Percentiles rank a stretch among this genome's conserved stretches.
These are phyloP conservation scores for Dromococcyx pavoninus DNA, from an alignment of 2,797 vertebrate species.

Conservation along the genomic window DNA sequence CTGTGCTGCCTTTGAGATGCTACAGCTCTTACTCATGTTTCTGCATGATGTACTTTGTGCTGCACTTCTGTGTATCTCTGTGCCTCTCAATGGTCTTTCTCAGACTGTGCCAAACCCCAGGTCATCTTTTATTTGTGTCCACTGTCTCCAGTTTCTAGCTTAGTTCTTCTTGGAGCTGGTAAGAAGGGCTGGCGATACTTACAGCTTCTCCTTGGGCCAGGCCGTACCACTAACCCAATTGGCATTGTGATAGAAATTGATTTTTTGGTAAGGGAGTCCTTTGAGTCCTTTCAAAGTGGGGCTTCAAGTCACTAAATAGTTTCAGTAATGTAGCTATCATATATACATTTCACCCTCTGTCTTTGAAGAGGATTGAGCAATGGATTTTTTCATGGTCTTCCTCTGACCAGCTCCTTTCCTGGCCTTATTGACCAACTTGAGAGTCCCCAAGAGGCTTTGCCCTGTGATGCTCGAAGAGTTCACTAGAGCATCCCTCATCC, in stretches of 20 bases:
- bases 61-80: fast-evolving
- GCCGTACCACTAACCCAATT: not conserved
- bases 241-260: not conserved
- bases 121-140: not conserved
- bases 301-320: not conserved
- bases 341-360: not conserved
- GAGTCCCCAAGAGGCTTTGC: not conserved
- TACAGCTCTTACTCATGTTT: not conserved
- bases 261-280: not conserved
- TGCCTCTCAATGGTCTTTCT: not conserved
- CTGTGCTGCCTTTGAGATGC: not conserved
- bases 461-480: not conserved
- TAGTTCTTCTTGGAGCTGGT: not conserved
- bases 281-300: not conserved
- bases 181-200: not conserved
- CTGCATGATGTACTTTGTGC: not conserved
- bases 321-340: not conserved
- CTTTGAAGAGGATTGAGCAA: not conserved
- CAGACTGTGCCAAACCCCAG: not conserved
- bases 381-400: not conserved
- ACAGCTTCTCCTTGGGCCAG: not conserved
- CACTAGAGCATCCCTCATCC: not conserved
- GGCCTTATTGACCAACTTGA: not conserved
- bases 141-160: not conserved
- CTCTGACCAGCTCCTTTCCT: not conserved